Evolutionary conservation across 2,888 invertebrate species (phyloP).

Genomic region (Idaea aversata): DNA sequence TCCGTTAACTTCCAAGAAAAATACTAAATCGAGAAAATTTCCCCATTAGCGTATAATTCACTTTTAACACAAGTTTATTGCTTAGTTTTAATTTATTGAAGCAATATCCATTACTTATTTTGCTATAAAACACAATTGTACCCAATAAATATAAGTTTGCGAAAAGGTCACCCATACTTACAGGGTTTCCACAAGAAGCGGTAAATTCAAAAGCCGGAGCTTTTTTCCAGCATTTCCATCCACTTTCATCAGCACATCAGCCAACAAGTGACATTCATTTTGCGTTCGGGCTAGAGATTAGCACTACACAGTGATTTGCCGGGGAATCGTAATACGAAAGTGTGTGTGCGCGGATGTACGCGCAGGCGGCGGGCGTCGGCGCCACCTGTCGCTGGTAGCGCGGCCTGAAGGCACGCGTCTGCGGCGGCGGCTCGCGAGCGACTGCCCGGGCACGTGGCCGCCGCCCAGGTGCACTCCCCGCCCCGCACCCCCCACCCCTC

Average conservation of each 20-base stretch:
- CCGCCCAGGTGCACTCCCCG: conserved; percentile 73
- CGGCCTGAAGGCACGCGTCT: conserved; percentile 35
- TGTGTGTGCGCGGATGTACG: conserved; percentile 39
- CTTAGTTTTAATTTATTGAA: conserved; percentile 9
- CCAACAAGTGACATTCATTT: conserved; percentile 45
- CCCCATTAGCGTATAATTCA: no score
- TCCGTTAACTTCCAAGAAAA: conserved; percentile 2
- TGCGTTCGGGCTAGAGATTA: conserved; percentile 36
- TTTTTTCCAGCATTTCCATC: conserved; percentile 36
- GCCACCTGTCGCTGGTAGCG: conserved; percentile 61
- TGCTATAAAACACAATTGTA: conserved; percentile 15
- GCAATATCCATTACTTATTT: conserved; percentile 9
- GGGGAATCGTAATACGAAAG: conserved; percentile 56
- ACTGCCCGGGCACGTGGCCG: conserved; percentile 72
- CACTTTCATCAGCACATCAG: conserved; percentile 35
- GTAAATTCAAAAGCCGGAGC: conserved; percentile 37
- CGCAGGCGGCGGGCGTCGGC: conserved; percentile 69
- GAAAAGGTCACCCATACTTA: conserved; percentile 35
- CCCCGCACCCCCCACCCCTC: conserved; percentile 37
- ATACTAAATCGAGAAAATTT: neutral
- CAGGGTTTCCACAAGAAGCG: conserved; percentile 36
- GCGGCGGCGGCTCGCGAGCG: conserved; percentile 51
- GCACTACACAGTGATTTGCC: conserved; percentile 57
- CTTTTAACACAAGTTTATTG: conserved; percentile 9
- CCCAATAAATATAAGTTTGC: conserved; percentile 21